These are phyloP conservation scores for Penaeus vannamei DNA, from an alignment of 1,140 invertebrate genomes.

Conservation along the genomic window DNA sequence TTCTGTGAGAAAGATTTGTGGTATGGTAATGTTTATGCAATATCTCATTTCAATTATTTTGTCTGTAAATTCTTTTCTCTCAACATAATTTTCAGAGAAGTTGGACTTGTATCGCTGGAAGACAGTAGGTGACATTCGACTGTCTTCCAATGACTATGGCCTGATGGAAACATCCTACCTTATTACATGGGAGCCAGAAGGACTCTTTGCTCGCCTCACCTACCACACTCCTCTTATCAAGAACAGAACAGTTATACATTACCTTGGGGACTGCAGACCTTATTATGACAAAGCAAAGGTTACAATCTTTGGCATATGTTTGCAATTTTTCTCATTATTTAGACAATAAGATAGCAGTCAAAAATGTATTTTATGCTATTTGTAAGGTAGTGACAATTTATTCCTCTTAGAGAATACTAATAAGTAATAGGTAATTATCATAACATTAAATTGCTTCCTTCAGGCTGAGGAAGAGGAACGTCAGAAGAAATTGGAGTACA, in stretches of 20 bases:
- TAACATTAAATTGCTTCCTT: too few species aligned
- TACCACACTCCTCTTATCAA: slow-evolving; percentile 45
- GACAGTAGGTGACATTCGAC: slow-evolving; percentile 36
- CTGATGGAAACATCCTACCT: slow-evolving; percentile 39
- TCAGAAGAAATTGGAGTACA: slow-evolving; percentile 16
- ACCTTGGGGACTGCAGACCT: slow-evolving; percentile 48
- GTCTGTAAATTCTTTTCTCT: not conserved
- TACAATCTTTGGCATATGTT: not conserved
- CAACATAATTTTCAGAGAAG: slow-evolving; percentile 16
- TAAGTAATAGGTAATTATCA: too few species aligned
- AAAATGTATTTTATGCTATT: too few species aligned
- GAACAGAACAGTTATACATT: slow-evolving; percentile 44
- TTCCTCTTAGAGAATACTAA: too few species aligned
- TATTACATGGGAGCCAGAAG: slow-evolving; percentile 13
- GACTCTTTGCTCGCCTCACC: slow-evolving; percentile 34
- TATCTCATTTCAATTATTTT: not conserved
- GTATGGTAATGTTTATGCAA: not conserved
- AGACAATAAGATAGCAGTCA: too few species aligned
- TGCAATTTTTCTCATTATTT: not conserved
- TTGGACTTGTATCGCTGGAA: slow-evolving; percentile 38
- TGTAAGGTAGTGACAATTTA: too few species aligned
- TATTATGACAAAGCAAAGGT: slow-evolving; percentile 46
- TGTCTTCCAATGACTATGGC: slow-evolving; percentile 49
- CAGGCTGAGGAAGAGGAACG: slow-evolving; percentile 33
- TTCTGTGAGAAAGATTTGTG: not conserved